Evolutionary conservation across 2,888 invertebrate species (phyloP), one percentile per base, ranked within the genome.

Genomic region (Phania funesta): DNA sequence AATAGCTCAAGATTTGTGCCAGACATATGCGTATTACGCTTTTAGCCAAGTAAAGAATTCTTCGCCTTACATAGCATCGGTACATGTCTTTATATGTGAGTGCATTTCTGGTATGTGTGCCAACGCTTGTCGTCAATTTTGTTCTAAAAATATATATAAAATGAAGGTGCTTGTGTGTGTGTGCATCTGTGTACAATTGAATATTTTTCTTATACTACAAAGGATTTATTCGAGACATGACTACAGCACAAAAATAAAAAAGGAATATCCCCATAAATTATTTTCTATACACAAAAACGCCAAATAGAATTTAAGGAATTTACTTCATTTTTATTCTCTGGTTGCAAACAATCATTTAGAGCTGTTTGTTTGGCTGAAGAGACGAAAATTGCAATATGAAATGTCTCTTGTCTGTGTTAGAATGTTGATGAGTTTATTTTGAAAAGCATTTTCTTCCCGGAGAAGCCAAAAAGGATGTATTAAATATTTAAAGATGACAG

Each of bases 241-340:
- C 52, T 46, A 44, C n/a, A 54, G 7, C n/a, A 32, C 2, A 52
- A 46, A 41, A 29, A 6, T 20, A 58, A 8, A 67, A 26, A 6
- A 52, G 26, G 13, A 18, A 64, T 60, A 52, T 32, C 50, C 46
- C 41, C 32, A 78, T 50, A 71, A 70, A 76, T 60, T 58, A 71
- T 80, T 56, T 29, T 68, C 62, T 67, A 18, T 41, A 70, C 68
- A 64, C 68, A 75, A 75, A 67, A 70, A 80, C 70, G 29, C 35
- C 62, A 75, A 75, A 75, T 20, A 75, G 74, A 75, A 80, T 80
- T 68, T 64, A 54, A 74, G 24, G 56, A 80, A 80, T 80, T 62
- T 38, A 60, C 50, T 71, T 65, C 20, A 73, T 48, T 58, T 71
- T 79, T 65, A 56, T 58, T 3, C 52, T 54, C 44, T 46, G 56